A percentile compares a stretch with the other conserved stretches of the same genome.
Conservation (phyloP, 2,113 vertebrate species). For the Ptyas mucosa region DNA sequence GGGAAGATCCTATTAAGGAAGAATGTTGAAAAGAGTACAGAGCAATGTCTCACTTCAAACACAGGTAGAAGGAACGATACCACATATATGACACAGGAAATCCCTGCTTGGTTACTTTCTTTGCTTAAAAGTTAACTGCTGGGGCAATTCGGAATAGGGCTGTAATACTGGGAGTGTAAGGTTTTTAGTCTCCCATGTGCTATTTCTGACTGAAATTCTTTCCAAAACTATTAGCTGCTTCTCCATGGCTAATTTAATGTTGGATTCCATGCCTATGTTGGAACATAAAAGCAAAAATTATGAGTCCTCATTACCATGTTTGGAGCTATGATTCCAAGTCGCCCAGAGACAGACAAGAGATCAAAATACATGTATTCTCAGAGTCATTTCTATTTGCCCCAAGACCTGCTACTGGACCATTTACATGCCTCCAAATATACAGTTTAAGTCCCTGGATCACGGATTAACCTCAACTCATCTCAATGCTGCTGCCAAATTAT, state of each 20-base stretch:
- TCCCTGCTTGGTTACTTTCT: neutral
- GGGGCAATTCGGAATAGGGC: neutral
- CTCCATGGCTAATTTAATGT: neutral
- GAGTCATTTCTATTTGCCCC: neutral
- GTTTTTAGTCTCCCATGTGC: neutral
- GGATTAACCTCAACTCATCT: neutral
- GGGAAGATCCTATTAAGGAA: neutral
- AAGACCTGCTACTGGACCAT: neutral
- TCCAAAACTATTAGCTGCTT: neutral
- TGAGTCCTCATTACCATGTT: neutral
- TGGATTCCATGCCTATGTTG: neutral
- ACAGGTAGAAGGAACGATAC: neutral
- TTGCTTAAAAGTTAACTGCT: neutral
- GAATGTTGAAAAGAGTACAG: no score
- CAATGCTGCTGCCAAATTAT: neutral
- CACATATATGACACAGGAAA: neutral
- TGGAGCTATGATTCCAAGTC: neutral
- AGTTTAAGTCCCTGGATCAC: neutral
- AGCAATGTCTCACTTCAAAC: neutral
- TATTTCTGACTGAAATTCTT: neutral
- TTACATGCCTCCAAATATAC: neutral
- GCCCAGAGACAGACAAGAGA: neutral
- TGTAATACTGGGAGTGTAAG: neutral
- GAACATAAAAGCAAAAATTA: neutral
- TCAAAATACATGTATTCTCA: neutral